Conservation (phyloP, 2,113 vertebrate species). For the Vireo altiloquus region DNA sequence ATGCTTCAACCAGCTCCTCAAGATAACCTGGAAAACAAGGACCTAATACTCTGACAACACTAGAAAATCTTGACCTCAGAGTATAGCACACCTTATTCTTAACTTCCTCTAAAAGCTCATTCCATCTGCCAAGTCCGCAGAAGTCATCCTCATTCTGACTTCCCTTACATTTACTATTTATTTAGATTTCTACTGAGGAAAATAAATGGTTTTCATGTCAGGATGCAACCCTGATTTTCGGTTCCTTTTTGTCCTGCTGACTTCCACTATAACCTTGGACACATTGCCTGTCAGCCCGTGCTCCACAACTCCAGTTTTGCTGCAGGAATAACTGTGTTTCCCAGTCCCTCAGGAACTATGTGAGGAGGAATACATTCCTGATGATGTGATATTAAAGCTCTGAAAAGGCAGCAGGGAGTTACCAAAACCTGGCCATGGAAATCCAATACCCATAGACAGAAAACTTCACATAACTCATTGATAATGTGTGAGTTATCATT, state of each 20-base stretch:
- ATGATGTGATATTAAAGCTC: not conserved
- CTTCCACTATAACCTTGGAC: not conserved
- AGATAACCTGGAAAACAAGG: not conserved
- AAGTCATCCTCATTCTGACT: not conserved
- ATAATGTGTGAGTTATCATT: not conserved
- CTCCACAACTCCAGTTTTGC: not conserved
- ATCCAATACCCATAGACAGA: not conserved
- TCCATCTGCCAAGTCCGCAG: not conserved
- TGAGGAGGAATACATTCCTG: not conserved
- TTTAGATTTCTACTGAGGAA: not conserved
- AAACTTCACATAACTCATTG: not conserved
- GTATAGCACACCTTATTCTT: not conserved
- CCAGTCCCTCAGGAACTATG: not conserved
- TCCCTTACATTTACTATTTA: not conserved
- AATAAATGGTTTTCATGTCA: not conserved
- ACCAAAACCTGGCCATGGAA: not conserved
- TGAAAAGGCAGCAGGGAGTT: not conserved
- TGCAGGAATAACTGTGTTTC: not conserved
- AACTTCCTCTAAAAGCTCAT: not conserved
- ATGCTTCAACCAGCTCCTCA: not conserved
- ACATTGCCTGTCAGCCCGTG: fast-evolving
- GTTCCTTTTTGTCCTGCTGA: not conserved
- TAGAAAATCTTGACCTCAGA: not conserved
- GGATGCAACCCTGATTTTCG: not conserved
- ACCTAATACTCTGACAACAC: not conserved